phyloP scores from a whole-genome alignment of 2,797 vertebrate genomes.

The Chrysolophus pictus region DNA sequence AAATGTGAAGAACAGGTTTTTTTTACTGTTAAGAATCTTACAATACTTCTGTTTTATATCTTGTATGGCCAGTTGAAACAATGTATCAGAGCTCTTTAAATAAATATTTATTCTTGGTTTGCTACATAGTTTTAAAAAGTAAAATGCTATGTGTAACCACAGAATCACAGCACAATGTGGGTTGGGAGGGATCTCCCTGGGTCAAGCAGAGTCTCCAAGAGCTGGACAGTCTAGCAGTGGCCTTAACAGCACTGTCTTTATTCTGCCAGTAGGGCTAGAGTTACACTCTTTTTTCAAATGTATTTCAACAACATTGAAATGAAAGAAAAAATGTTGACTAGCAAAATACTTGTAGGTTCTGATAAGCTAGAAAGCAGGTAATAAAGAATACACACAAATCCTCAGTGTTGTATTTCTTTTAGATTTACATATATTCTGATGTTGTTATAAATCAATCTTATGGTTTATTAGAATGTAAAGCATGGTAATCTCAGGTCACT shows the following conservation, averaged over 20 bases:
- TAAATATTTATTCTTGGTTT: neutral
- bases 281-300: neutral
- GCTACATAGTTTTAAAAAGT: neutral
- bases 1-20: neutral
- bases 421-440: constrained; percentile 19
- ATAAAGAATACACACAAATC: neutral
- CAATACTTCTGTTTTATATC: neutral
- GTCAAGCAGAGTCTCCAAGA: neutral
- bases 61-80: neutral
- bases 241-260: neutral
- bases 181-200: neutral
- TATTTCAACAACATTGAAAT: neutral
- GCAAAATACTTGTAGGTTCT: neutral
- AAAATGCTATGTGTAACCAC: neutral
- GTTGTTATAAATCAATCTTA: constrained; percentile 54
- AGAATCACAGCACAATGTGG: neutral
- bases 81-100: neutral
- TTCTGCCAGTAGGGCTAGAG: neutral
- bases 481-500: constrained; percentile 69
- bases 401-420: constrained; percentile 7
- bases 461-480: constrained; percentile 65
- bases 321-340: neutral
- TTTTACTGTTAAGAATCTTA: neutral
- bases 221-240: neutral
- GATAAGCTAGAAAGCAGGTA: neutral